A percentile compares a stretch with the other conserved stretches of the same genome.
Conservation (phyloP, 2,797 vertebrate species). For the Enteromius afrohamiltoni region DNA sequence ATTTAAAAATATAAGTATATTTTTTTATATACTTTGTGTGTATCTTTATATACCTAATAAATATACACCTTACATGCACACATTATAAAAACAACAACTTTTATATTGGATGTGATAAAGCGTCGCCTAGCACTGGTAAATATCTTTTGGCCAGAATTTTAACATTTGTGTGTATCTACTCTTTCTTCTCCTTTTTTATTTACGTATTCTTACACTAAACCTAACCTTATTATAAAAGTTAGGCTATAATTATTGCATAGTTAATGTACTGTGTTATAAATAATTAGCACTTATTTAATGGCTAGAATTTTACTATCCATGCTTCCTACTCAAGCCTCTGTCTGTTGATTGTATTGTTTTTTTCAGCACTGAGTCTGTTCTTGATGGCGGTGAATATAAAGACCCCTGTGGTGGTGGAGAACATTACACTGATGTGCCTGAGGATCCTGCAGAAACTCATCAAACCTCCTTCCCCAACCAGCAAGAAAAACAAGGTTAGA, state of each 20-base stretch:
- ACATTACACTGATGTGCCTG: conserved; percentile 98
- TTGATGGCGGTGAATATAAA: conserved; percentile 99
- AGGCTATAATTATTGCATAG: not conserved
- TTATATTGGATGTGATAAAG: not conserved
- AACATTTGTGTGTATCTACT: not conserved
- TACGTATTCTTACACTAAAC: not conserved
- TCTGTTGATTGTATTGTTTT: not conserved
- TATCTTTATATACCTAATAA: too few species aligned
- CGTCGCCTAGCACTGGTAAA: not conserved
- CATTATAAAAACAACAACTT: not conserved
- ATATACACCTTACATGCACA: not conserved
- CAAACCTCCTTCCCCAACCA: conserved; percentile 94
- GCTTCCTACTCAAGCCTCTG: not conserved
- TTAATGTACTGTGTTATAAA: not conserved
- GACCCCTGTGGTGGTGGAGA: conserved; percentile 97
- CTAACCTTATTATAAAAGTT: not conserved
- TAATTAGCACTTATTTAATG: not conserved
- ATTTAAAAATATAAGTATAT: too few species aligned
- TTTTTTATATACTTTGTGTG: too few species aligned
- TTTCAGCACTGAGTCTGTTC: conserved; percentile 92
- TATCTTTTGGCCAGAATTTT: not conserved
- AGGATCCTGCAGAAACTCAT: conserved; percentile 97
- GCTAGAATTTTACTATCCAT: not conserved
- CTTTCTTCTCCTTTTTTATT: not conserved
- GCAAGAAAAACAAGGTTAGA: conserved; percentile 98